These are phyloP conservation scores for Drosophila colorata DNA, from an alignment of 2,888 invertebrate genomes.

Conservation along the genomic window DNA sequence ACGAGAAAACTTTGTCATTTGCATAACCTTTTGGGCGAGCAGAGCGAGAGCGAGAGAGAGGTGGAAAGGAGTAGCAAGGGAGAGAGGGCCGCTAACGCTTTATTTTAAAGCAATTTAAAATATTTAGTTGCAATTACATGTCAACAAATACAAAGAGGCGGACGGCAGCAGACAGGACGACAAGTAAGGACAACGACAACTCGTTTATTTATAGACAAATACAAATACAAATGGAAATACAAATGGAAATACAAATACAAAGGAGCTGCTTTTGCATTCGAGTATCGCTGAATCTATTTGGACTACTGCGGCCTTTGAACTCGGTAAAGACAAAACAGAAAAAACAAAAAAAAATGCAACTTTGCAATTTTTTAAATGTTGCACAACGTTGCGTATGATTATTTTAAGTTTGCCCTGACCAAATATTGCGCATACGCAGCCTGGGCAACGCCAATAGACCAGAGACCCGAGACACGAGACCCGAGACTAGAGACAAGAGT, in stretches of 20 bases:
- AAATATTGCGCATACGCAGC: constrained; percentile 71
- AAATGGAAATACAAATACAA: constrained; percentile 42
- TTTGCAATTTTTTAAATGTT: constrained; percentile 46
- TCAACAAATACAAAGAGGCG: constrained; percentile 69
- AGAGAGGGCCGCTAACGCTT: constrained; percentile 46
- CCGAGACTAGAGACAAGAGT: constrained; percentile 46
- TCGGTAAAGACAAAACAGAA: constrained; percentile 4
- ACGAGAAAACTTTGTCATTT: constrained; percentile 75
- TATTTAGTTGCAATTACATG: constrained; percentile 82
- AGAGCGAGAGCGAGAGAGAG: background rate
- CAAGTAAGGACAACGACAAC: constrained; percentile 35
- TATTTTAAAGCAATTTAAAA: constrained; percentile 82
- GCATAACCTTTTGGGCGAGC: constrained; percentile 70
- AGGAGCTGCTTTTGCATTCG: constrained; percentile 39
- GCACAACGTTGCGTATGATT: constrained; percentile 77
- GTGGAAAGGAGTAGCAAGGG: background rate
- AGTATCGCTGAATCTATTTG: constrained; percentile 19
- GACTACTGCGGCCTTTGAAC: constrained; percentile 45
- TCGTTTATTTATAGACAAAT: constrained; percentile 69
- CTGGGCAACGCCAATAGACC: constrained; percentile 26
- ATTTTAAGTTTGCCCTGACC: constrained; percentile 64
- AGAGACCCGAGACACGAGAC: constrained; percentile 44
- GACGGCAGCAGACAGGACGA: constrained; percentile 27
- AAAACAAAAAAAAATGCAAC: background rate
- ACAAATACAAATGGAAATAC: constrained; percentile 40